These are phyloP conservation scores for Phengaris arion DNA, from an alignment of 2,888 invertebrate genomes.

Conservation along the genomic window DNA sequence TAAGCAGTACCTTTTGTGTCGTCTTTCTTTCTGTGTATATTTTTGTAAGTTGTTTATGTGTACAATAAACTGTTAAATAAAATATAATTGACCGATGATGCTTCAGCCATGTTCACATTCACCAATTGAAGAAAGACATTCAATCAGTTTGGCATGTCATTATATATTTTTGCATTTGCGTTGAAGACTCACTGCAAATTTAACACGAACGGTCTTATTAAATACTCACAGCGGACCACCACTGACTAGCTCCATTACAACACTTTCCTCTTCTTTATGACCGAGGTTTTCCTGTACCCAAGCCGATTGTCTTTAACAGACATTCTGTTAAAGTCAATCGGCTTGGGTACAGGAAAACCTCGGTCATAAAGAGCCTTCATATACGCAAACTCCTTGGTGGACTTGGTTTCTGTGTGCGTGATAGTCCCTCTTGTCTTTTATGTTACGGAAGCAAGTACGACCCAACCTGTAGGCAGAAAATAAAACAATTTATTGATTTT, in stretches of 20 bases:
- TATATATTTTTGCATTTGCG: background rate
- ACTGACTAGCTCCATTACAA: constrained; percentile 95
- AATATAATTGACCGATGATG: no score
- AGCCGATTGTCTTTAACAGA: no score
- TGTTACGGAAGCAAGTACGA: constrained; percentile 96
- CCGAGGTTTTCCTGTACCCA: no score
- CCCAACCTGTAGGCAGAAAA: constrained; percentile 83
- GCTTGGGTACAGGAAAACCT: constrained; percentile 96
- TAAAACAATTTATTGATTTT: background rate
- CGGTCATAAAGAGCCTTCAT: constrained; percentile 95
- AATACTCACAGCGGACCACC: constrained; percentile 88
- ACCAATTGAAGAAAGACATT: no score
- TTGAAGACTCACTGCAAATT: background rate
- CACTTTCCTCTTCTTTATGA: no score
- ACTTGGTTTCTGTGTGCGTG: constrained; percentile 93
- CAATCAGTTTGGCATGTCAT: no score
- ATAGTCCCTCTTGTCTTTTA: constrained; percentile 98
- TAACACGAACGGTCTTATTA: background rate
- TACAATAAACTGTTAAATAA: no score
- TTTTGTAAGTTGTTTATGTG: no score
- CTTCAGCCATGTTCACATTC: no score
- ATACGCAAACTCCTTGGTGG: constrained; percentile 98
- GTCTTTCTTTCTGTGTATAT: no score
- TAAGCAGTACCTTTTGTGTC: no score
- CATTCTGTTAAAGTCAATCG: constrained; percentile 95